Conservation (phyloP, 2,113 vertebrate genomes). For the Hucho hucho region DNA sequence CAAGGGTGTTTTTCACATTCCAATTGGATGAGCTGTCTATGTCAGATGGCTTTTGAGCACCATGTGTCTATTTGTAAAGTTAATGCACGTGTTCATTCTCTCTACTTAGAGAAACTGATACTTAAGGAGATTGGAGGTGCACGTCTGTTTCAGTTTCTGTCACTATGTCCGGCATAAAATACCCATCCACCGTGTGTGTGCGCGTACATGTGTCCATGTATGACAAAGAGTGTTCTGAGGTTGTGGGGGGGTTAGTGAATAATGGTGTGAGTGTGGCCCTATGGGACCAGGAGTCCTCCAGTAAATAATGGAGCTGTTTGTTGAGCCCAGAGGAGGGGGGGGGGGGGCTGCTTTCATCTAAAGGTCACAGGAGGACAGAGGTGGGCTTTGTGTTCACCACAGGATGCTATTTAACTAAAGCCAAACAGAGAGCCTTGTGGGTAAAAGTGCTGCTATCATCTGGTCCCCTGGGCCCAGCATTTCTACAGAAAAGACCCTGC, state of each 20-base stretch:
- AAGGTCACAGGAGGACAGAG: constrained; percentile 24
- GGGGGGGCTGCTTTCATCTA: constrained; percentile 8
- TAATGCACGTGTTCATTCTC: too few species aligned
- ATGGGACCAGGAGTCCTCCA: constrained; percentile 11
- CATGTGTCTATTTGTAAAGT: too few species aligned
- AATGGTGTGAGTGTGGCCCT: constrained; percentile 9
- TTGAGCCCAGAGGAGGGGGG: constrained; percentile 8
- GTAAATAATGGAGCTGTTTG: constrained; percentile 25
- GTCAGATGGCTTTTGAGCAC: too few species aligned
- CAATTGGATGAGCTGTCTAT: too few species aligned
- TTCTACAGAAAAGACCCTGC: too few species aligned
- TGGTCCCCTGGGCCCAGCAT: too few species aligned
- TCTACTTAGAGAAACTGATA: too few species aligned
- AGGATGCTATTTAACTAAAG: constrained; percentile 11
- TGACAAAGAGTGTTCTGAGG: constrained; percentile 17
- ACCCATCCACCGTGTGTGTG: neutral
- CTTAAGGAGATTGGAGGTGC: neutral
- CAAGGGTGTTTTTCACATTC: too few species aligned
- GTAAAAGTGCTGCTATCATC: neutral
- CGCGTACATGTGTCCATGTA: constrained; percentile 3
- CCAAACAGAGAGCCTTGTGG: constrained; percentile 3
- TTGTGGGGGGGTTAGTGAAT: constrained; percentile 13
- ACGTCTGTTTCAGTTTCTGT: neutral
- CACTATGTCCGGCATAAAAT: too few species aligned
- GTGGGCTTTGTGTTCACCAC: constrained; percentile 23